A percentile compares a stretch with the other conserved stretches of the same genome.
phyloP scores from a whole-genome alignment of 2,888 invertebrate species.

The Cataglyphis livida region DNA sequence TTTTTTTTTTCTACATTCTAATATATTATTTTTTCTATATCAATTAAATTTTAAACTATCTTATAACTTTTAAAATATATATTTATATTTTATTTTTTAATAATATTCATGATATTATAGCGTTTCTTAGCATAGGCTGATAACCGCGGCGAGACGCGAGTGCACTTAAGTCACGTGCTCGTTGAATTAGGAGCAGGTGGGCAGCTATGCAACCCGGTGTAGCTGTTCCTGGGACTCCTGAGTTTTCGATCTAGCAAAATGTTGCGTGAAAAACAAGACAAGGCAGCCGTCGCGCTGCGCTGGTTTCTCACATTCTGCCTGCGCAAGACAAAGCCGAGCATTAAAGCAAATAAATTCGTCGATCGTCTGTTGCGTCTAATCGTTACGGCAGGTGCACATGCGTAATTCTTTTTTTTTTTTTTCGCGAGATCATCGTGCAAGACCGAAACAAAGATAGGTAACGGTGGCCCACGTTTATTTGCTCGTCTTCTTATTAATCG shows the following conservation, averaged over 20 bases:
- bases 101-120: not conserved
- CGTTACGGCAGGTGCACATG: conserved; percentile 34
- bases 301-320: not conserved
- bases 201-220: conserved; percentile 39
- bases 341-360: conserved; percentile 33
- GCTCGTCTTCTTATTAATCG: conserved; percentile 17
- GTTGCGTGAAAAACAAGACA: conserved; percentile 36
- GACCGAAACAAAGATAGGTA: conserved; percentile 23
- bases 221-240: not conserved
- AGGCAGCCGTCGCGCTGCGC: not conserved
- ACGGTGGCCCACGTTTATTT: not conserved
- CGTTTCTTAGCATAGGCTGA: conserved; percentile 26
- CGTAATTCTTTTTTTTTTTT: not conserved
- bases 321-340: conserved; percentile 20
- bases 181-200: conserved; percentile 64
- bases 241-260: conserved; percentile 14
- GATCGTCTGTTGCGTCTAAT: conserved; percentile 45
- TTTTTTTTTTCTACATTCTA: not conserved
- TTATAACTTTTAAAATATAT: not conserved
- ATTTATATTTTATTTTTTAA: not conserved
- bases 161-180: conserved; percentile 65
- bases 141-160: conserved; percentile 51
- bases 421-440: not conserved
- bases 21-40: not conserved
- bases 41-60: not conserved